Evolutionary conservation across 2,113 vertebrate species (phyloP), one percentile per base, ranked within the genome.

Genomic region (Neotragus moschatus): DNA sequence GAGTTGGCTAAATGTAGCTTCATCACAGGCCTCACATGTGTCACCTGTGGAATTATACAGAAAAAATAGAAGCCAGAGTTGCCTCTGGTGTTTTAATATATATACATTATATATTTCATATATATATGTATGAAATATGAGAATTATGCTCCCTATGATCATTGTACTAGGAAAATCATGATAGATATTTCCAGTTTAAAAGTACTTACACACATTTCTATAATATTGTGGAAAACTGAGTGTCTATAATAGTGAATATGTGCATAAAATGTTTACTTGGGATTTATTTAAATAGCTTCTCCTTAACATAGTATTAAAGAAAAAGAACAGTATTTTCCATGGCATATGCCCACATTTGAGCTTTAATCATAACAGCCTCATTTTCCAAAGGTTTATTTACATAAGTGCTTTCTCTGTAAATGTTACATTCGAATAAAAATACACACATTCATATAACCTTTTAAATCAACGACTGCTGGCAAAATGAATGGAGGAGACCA

Each of bases 371-470:
- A 98, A 93, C 92, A 89, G 90, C 97, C 75, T 98, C 88, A 84
- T 98, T 98, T 98, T 85, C 93, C 81, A 80, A 94, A 98, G 98
- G 94, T 98, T 98, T 98, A 98, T 98, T 98, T 98, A 96, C 96
- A 90, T 98, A 98, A 98, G 90, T 96, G 60, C 98, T 98, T 96
- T 97, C 97, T 96, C 56, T 98, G 95, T 92, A 98, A 98, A 98
- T 97, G 98, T 98, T 97, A 87, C 79, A 85, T 95, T 98, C 92
- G 93, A 53, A 96, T 96, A 97, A 97, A 97, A 98, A 85, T 61
- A 73, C n/a, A 90, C 66, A 94, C 66, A 92, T 90, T 96, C 94
- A 49, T 26, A 85, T 96, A 96, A 97, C 85, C 98, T 97, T 98
- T 98, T 97, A 98, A 98, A 96, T 98, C 97, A 94, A 97, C 33